Base-by-base conservation (phyloP, 2,797 vertebrate species). In the Acanthurus lineatus region DNA sequence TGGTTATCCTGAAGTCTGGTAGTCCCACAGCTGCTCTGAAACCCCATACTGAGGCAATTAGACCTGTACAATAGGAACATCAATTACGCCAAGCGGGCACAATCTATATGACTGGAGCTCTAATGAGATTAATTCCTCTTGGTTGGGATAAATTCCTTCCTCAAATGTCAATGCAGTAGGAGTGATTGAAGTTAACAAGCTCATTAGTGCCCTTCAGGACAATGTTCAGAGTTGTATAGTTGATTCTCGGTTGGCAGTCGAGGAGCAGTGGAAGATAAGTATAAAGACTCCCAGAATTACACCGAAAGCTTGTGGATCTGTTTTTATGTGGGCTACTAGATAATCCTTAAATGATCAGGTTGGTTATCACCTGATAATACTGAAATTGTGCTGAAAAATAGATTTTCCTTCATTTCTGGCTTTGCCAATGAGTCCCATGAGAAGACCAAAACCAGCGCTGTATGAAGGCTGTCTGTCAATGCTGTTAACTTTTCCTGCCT, bases 131-230 rank as follows among this genome's bases (percentile, higher is more conserved):
- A 92, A 91, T 92, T 88, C 76, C 68, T 87, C 88, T 92, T 76
- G 79, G 81, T 88, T 86, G 77, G 64, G 64, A 76, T 88, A 77
- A 82, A 85, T 89, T 92, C 88, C 88, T 73, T 87, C 81, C 84
- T 73, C 68, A 58, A 87, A 89, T 86, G 83, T 92, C 91, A 88
- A 66, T 40, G 73, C 16, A 64, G 64, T 61, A 57, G 60, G 35
- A 77, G 70, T 86, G 67, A 91, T 92, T 93, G 80, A 82, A 88
- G 85, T 79, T 93, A 93, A 95, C 91, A 89, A 93, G 92, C 94
- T 95, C 92, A 91, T 94, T 94, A 95, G 90, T 76, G 81, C 60
- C 81, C 85, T 78, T 89, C 80, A 78, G 70, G 77, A 82, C 62
- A 35, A 74, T 83, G 86, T 85, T 86, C 83, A 85, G 80, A 82